Conservation (phyloP, 2,797 vertebrate genomes). For the Taeniopygia guttata region DNA sequence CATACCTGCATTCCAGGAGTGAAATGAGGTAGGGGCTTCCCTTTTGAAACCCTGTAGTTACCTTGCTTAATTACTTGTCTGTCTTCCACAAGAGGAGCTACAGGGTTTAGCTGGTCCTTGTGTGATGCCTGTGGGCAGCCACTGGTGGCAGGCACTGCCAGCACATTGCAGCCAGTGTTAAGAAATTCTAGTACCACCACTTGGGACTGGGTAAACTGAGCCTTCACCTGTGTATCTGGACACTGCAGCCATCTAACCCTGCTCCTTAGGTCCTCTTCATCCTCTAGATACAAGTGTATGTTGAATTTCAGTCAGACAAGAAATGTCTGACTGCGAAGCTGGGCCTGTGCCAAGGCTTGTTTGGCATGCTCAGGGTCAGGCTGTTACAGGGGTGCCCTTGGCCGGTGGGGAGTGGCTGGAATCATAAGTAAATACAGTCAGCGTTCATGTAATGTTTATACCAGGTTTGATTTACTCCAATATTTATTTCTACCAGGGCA, state of each 20-base stretch:
- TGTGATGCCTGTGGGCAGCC: background rate
- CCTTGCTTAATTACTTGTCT: background rate
- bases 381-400: background rate
- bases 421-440: background rate
- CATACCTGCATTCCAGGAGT: background rate
- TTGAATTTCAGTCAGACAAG: background rate
- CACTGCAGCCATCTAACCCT: background rate
- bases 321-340: background rate
- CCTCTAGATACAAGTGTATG: background rate
- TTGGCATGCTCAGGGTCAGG: background rate
- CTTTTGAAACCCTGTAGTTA: background rate
- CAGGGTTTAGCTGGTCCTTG: background rate
- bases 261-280: background rate
- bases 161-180: background rate
- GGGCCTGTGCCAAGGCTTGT: background rate
- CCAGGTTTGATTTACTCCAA: background rate
- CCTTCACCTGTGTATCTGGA: background rate
- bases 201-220: background rate
- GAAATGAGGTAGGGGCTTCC: background rate
- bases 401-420: background rate
- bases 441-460: fast-evolving
- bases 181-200: background rate
- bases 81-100: background rate
- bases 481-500: background rate
- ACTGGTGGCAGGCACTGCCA: background rate